These are phyloP conservation scores for Chelonus insularis DNA, from an alignment of 1,140 invertebrate genomes.

Conservation along the genomic window DNA sequence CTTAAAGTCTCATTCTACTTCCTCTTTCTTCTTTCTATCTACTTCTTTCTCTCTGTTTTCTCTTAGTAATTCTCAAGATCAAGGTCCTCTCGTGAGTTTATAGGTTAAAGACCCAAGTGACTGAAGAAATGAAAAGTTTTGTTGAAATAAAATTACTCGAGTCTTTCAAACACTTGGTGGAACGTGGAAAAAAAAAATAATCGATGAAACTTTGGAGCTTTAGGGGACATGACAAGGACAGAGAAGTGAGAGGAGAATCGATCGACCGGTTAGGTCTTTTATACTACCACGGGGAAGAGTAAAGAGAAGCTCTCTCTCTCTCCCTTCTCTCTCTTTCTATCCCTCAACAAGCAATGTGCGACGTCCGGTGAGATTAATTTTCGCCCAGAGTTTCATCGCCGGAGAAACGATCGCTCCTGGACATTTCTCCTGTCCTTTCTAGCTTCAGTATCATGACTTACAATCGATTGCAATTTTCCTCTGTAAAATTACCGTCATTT, in stretches of 20 bases:
- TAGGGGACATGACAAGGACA: not conserved
- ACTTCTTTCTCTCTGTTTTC: not conserved
- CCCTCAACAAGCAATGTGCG: slow-evolving; percentile 1
- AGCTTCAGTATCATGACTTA: not conserved
- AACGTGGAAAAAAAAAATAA: not conserved
- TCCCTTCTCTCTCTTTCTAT: slow-evolving; percentile 4
- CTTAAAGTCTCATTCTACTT: slow-evolving; percentile 3
- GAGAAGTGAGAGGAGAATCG: slow-evolving; percentile 1
- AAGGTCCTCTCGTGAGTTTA: slow-evolving; percentile 20
- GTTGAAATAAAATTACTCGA: slow-evolving; percentile 10
- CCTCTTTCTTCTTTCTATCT: not conserved
- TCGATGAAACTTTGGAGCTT: too few relatives aligned
- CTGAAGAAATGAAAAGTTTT: slow-evolving; percentile 11
- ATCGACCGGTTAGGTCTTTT: slow-evolving; percentile 16
- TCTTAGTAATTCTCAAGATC: slow-evolving; percentile 15
- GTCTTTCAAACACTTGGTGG: not conserved
- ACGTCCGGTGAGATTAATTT: slow-evolving; percentile 13
- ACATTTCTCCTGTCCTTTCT: not conserved
- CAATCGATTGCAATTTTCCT: slow-evolving; percentile 6
- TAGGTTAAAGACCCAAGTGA: not conserved
- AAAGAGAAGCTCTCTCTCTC: slow-evolving; percentile 19
- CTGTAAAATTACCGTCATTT: slow-evolving; percentile 5
- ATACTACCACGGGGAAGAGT: not conserved
- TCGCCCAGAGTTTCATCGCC: slow-evolving; percentile 13
- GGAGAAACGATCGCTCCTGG: slow-evolving; percentile 1